These are phyloP conservation scores for Zygothrica quintamaculata DNA, from an alignment of 2,888 invertebrate genomes.

Conservation along the genomic window DNA sequence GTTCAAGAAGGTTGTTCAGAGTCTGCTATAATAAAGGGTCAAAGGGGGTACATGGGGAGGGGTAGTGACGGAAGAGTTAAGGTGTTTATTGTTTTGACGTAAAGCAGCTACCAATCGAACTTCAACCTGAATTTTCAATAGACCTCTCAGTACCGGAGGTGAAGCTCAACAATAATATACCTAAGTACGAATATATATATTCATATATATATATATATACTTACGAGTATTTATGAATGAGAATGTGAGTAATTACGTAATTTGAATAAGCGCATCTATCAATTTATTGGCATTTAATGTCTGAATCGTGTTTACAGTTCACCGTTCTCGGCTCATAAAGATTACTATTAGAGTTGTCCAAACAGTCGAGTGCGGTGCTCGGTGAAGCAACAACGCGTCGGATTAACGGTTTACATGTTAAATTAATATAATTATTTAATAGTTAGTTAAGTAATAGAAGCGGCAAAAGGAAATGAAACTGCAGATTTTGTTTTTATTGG, in stretches of 20 bases:
- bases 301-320: constrained; percentile 28
- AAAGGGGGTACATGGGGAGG: too few species aligned
- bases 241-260: constrained; percentile 48
- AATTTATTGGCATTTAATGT: constrained; percentile 18
- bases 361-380: constrained; percentile 35
- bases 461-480: not conserved
- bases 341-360: not conserved
- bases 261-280: constrained; percentile 50
- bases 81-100: constrained; percentile 46
- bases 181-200: constrained; percentile 8
- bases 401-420: constrained; percentile 15
- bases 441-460: not conserved
- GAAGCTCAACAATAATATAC: constrained; percentile 19
- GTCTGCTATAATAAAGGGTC: not conserved
- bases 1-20: constrained; percentile 11
- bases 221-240: constrained; percentile 48
- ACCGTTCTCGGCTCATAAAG: not conserved
- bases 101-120: constrained; percentile 57
- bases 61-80: not conserved
- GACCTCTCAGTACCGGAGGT: too few species aligned
- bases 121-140: constrained; percentile 34
- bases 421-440: constrained; percentile 12
- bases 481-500: constrained; percentile 20
- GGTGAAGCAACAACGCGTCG: constrained; percentile 32
- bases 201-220: constrained; percentile 5